phyloP scores from a whole-genome alignment of 1,140 invertebrate species.

The Plectrocnemia conspersa region DNA sequence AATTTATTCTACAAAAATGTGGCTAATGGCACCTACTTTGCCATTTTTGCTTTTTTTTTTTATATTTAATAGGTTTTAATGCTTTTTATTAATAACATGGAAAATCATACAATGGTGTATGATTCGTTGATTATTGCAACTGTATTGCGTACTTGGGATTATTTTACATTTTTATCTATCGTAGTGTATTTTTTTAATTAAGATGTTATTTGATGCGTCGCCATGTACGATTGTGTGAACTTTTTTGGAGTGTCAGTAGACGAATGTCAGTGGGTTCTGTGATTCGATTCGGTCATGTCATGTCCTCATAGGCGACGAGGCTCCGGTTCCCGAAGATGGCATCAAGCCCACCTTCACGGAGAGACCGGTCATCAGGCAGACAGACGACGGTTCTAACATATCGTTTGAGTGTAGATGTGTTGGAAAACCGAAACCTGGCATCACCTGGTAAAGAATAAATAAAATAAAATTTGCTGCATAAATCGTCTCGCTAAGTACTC shows the following conservation, averaged over 20 bases:
- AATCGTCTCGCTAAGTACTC: too few relatives aligned
- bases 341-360: conserved; percentile 94
- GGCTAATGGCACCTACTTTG: too few relatives aligned
- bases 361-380: conserved; percentile 91
- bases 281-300: conserved; percentile 7
- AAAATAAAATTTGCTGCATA: too few relatives aligned
- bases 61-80: conserved; percentile 7
- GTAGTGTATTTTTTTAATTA: background rate
- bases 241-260: background rate
- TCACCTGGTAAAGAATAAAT: conserved; percentile 82
- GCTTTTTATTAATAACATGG: too few relatives aligned
- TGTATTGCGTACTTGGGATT: conserved; percentile 31
- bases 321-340: conserved; percentile 80
- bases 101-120: too few relatives aligned
- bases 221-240: background rate
- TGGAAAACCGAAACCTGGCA: conserved; percentile 86
- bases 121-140: too few relatives aligned
- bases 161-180: conserved; percentile 29
- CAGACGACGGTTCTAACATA: conserved; percentile 87
- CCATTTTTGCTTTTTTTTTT: conserved; percentile 15
- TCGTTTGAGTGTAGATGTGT: conserved; percentile 93
- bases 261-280: background rate
- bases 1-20: too few relatives aligned
- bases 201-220: background rate
- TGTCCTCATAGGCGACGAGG: conserved; percentile 75